Percentiles rank a stretch among this genome's conserved stretches.
phyloP scores from a whole-genome alignment of 2,797 vertebrate genomes.

The Crenichthys baileyi region DNA sequence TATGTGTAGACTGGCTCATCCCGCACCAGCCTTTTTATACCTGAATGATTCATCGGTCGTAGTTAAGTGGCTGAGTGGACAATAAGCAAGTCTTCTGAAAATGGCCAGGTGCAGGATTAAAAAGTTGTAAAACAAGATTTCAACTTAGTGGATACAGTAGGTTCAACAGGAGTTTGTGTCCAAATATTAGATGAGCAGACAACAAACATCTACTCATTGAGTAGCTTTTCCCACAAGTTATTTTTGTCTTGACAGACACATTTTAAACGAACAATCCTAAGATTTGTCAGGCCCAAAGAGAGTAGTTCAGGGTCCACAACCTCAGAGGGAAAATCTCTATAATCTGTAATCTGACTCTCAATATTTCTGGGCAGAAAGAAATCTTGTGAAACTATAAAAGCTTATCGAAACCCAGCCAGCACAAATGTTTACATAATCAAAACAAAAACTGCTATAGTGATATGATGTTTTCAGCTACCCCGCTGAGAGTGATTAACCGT shows the following conservation, averaged over 20 bases:
- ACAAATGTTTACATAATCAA: neutral
- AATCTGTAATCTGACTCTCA: neutral
- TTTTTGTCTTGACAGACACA: neutral
- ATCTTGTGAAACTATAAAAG: neutral
- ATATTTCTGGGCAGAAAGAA: neutral
- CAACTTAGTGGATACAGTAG: neutral
- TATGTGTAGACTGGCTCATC: no score
- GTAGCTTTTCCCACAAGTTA: neutral
- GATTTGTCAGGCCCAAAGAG: neutral
- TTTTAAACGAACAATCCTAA: neutral
- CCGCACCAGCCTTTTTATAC: no score
- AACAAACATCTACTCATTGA: neutral
- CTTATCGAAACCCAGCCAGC: neutral
- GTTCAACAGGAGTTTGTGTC: neutral
- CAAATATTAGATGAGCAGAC: neutral
- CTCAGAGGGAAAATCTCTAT: neutral
- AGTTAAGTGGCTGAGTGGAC: no score
- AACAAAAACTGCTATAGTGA: neutral
- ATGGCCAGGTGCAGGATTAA: neutral
- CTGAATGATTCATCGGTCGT: no score
- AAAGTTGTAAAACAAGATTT: neutral
- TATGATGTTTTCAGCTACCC: slow-evolving; percentile 1
- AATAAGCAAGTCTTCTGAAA: neutral
- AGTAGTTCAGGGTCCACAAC: neutral
- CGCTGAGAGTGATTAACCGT: slow-evolving; percentile 20